A percentile compares a stretch with the other conserved stretches of the same genome.
phyloP scores from a whole-genome alignment of 2,888 invertebrate species.

The Bembecia ichneumoniformis region DNA sequence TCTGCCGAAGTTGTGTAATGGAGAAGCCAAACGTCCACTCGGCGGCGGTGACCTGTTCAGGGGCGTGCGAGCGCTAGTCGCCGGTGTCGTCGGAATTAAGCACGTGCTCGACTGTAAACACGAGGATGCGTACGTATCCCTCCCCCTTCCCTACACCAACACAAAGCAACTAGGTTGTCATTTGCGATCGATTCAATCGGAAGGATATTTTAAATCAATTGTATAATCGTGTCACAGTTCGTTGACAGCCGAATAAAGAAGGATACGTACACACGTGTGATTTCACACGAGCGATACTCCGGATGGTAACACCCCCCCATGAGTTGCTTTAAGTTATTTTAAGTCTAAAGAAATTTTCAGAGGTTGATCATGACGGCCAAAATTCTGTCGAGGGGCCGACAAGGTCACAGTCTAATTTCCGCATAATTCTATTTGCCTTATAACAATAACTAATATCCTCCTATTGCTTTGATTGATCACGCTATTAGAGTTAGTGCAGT shows the following conservation, averaged over 20 bases:
- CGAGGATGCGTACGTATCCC: not conserved
- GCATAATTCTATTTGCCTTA: too few relatives aligned
- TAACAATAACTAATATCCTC: too few relatives aligned
- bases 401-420: too few relatives aligned
- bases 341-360: not conserved
- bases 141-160: not conserved
- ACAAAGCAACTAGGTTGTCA: not conserved
- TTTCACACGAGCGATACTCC: not conserved
- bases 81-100: slow-evolving; percentile 40
- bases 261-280: not conserved
- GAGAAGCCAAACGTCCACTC: slow-evolving; percentile 5
- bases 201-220: not conserved
- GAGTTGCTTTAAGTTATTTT: too few relatives aligned
- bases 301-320: too few relatives aligned
- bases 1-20: slow-evolving; percentile 5
- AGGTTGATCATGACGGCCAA: slow-evolving; percentile 4
- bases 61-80: slow-evolving; percentile 41
- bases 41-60: slow-evolving; percentile 16
- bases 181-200: slow-evolving; percentile 1
- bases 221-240: not conserved
- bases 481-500: too few relatives aligned
- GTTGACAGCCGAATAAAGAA: not conserved
- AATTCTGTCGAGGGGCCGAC: too few relatives aligned
- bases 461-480: too few relatives aligned
- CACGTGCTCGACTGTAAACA: slow-evolving; percentile 17